A percentile compares a stretch with the other conserved stretches of the same genome.
phyloP scores from a whole-genome alignment of 2,888 invertebrate genomes.

The Cremastobaeus sp. region DNA sequence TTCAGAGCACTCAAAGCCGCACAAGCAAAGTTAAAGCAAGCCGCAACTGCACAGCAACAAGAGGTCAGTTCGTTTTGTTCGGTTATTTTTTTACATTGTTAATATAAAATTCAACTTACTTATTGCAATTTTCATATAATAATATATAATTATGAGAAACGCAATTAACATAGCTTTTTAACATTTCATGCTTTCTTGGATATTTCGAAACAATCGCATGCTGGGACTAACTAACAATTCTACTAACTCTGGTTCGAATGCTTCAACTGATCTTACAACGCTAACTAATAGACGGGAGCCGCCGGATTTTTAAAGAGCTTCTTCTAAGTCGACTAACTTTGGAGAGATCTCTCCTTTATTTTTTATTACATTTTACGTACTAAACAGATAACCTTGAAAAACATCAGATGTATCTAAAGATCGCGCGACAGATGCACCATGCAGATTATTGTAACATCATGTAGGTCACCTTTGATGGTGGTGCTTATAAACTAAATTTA shows the following conservation, averaged over 20 bases:
- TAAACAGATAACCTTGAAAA: constrained; percentile 65
- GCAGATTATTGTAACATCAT: constrained; percentile 75
- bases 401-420: constrained; percentile 45
- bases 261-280: constrained; percentile 18
- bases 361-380: constrained; percentile 76
- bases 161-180: constrained; percentile 54
- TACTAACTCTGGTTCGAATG: neutral
- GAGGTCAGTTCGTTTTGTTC: too few species aligned
- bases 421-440: constrained; percentile 78
- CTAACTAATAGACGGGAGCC: constrained; percentile 86
- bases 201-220: constrained; percentile 36
- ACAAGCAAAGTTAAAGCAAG: constrained; percentile 90
- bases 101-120: too few species aligned
- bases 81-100: too few species aligned
- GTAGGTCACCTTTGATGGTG: constrained; percentile 79
- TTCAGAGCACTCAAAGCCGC: constrained; percentile 92
- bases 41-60: constrained; percentile 86
- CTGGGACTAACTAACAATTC: constrained; percentile 10
- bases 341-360: constrained; percentile 74
- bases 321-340: constrained; percentile 84
- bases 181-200: constrained; percentile 67
- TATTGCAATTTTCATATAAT: too few species aligned
- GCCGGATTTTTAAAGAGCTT: constrained; percentile 97
- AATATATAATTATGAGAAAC: too few species aligned
- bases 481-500: constrained; percentile 13